Base-by-base conservation (phyloP, 2,113 vertebrate genomes). In the Sula dactylatra region DNA sequence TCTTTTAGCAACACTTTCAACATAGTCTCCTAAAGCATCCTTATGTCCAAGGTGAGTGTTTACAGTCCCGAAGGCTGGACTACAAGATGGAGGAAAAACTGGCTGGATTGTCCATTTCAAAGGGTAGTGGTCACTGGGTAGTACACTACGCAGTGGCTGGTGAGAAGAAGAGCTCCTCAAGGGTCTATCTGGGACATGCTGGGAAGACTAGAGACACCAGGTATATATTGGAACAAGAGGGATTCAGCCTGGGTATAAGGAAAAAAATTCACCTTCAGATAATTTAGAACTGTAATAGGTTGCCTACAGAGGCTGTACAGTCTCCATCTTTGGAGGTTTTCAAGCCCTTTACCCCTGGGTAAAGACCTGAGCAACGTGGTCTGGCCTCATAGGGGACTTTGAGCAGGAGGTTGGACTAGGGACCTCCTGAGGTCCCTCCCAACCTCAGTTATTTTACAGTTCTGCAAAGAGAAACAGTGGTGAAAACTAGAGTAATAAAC, bases 71-170 rank as follows among this genome's bases (percentile, higher is more conserved):
- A 56, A 19, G 20, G 24, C 25, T 64, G 66, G 18, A 71, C 44
- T 61, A 47, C 11, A 59, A 52, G 26, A 55, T 34, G 26, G 12
- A 69, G 19, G 17, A 38, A 92, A 94, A 91, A 14, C 2, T 69
- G 11, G 3, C 22, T 65, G 16, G 26, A 31, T 27, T 56, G 45
- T 52, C 54, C 34, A 16, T 59, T 62, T 77, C 40, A 62, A 91
- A 86, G 44, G 1, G 6, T 32, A 42, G 16, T 3, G 17, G 34
- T 59, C 67, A 69, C 15, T 52, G 24, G 16, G 20, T 36, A 69
- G 38, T 40, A 55, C 32, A 3, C 44, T 52, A 5, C 0, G 0
- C 2, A n/a, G 36, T 11, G 31, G 16, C n/a, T 77, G 15, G 20
- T 42, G 32, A 79, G 36, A 73, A 81, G 19, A 38, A 22, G 13